phyloP scores from a whole-genome alignment of 2,113 vertebrate species.

The Urocolius indicus region DNA sequence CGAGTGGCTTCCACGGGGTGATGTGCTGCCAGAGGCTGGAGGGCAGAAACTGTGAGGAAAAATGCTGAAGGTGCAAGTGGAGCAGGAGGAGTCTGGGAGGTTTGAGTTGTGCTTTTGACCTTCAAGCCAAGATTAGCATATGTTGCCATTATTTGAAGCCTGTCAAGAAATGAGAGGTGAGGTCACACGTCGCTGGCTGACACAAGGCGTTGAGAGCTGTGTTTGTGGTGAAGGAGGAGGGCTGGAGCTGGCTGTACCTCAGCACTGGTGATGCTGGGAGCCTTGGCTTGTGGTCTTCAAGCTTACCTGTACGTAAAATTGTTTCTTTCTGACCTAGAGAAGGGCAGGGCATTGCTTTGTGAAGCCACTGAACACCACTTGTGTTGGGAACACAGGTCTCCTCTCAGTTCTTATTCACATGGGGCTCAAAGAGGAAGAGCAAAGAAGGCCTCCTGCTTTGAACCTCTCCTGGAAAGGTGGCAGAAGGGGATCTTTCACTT shows the following conservation, averaged over 20 bases:
- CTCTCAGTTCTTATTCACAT: not conserved
- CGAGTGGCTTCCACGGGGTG: not conserved
- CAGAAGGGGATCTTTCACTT: not conserved
- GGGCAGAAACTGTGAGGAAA: not conserved
- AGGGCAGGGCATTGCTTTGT: not conserved
- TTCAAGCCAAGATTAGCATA: not conserved
- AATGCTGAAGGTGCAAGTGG: not conserved
- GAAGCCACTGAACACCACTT: not conserved
- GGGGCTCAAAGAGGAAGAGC: not conserved
- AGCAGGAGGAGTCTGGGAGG: not conserved
- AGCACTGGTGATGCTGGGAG: not conserved
- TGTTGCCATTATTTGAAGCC: not conserved
- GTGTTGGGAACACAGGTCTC: not conserved
- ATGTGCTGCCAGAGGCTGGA: not conserved
- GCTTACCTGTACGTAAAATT: not conserved
- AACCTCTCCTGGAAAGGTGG: not conserved
- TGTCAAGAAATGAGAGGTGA: not conserved
- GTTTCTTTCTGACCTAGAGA: not conserved
- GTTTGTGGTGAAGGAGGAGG: not conserved
- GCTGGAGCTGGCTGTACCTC: fast-evolving
- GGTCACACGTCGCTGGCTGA: fast-evolving
- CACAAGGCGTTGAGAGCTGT: not conserved
- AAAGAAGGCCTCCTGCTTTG: not conserved
- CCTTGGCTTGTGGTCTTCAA: fast-evolving
- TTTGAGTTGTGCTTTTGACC: not conserved